A percentile compares a stretch with the other conserved stretches of the same genome.
phyloP scores from a whole-genome alignment of 2,113 vertebrate species.

The Thymallus thymallus region DNA sequence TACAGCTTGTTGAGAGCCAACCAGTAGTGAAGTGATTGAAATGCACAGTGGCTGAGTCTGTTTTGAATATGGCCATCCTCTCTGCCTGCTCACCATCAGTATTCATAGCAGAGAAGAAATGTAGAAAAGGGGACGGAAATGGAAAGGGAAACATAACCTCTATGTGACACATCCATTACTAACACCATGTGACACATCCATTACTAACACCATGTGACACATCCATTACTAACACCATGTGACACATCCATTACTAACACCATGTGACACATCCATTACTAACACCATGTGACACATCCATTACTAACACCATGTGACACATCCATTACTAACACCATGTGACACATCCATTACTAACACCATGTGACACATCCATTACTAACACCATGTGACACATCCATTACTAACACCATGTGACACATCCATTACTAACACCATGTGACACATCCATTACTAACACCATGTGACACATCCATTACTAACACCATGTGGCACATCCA shows the following conservation, averaged over 20 bases:
- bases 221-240: conserved; percentile 35
- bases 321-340: conserved; percentile 35
- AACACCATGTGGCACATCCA: conserved; percentile 29
- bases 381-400: conserved; percentile 30
- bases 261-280: conserved; percentile 40
- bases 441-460: no score
- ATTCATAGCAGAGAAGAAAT: conserved; percentile 21
- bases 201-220: no score
- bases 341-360: no score
- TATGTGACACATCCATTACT: conserved; percentile 39
- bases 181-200: conserved; percentile 29
- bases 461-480: conserved; percentile 40
- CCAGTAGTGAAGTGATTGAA: neutral
- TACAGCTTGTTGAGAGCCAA: neutral
- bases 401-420: no score
- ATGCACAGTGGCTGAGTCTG: neutral
- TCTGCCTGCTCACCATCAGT: neutral
- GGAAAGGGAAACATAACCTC: conserved; percentile 31
- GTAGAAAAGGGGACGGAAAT: conserved; percentile 9
- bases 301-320: no score
- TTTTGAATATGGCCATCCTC: neutral
- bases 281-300: conserved; percentile 30
- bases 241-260: no score
- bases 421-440: conserved; percentile 35
- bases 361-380: conserved; percentile 40